Conservation (phyloP, 2,797 vertebrate genomes). For the Vespertilio murinus region DNA sequence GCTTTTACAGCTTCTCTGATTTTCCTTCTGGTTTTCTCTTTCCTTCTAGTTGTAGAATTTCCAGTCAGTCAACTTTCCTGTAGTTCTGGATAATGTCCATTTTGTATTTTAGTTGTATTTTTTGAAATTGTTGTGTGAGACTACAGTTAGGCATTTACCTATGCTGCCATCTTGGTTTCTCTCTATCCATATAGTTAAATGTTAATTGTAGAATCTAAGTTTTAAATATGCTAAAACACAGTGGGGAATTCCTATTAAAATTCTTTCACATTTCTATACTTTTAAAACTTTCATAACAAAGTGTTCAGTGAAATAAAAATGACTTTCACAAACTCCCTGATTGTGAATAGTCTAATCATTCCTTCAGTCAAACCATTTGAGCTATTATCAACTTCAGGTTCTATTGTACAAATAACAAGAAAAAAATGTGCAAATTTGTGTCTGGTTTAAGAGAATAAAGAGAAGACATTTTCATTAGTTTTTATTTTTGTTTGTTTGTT, state of each 20-base stretch:
- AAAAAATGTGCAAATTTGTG: conserved; percentile 80
- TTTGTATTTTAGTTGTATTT: too few relatives aligned
- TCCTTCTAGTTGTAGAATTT: too few relatives aligned
- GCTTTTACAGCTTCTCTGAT: too few relatives aligned
- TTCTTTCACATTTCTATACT: background rate
- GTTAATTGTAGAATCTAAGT: background rate
- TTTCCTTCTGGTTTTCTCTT: too few relatives aligned
- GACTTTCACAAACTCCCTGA: conserved; percentile 78
- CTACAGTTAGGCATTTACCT: too few relatives aligned
- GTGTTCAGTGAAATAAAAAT: conserved; percentile 3
- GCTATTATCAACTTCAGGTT: conserved; percentile 84
- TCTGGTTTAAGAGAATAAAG: conserved; percentile 92
- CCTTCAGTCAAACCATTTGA: conserved; percentile 84
- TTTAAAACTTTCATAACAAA: conserved; percentile 14
- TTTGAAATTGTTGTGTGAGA: too few relatives aligned
- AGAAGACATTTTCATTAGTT: conserved; percentile 91
- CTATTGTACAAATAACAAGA: conserved; percentile 83
- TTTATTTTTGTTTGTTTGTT: conserved; percentile 90
- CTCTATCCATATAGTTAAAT: background rate
- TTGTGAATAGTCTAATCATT: conserved; percentile 90
- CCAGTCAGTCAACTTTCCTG: too few relatives aligned
- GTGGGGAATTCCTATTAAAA: background rate
- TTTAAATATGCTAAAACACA: background rate
- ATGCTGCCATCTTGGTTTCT: too few relatives aligned
- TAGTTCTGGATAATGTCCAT: too few relatives aligned